A percentile compares a stretch with the other conserved stretches of the same genome.
Conservation (phyloP, 2,797 vertebrate genomes). For the Ciconia nigra region DNA sequence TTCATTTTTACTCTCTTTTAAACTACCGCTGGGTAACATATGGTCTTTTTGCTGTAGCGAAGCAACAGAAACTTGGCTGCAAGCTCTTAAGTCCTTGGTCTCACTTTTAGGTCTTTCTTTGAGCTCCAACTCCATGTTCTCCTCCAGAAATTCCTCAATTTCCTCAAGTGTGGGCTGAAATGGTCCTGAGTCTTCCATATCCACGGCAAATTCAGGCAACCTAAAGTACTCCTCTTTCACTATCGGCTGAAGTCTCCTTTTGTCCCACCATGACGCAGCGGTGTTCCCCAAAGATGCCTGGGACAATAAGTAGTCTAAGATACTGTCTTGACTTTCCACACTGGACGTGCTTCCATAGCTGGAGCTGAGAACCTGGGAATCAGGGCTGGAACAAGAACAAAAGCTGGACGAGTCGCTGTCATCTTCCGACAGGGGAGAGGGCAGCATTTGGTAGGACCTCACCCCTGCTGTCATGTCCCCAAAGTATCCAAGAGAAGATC, state of each 20-base stretch:
- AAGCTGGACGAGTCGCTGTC: constrained; percentile 92
- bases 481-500: constrained; percentile 72
- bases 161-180: constrained; percentile 98
- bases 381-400: constrained; percentile 90
- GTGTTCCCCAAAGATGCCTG: constrained; percentile 83
- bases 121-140: constrained; percentile 91
- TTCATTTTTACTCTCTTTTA: constrained; percentile 73
- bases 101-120: constrained; percentile 80
- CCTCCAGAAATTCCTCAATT: constrained; percentile 97
- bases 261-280: constrained; percentile 82
- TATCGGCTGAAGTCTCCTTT: constrained; percentile 71
- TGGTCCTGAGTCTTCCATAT: constrained; percentile 84
- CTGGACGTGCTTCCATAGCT: constrained; percentile 86
- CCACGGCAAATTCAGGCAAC: constrained; percentile 81
- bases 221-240: constrained; percentile 87
- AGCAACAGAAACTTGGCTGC: constrained; percentile 68
- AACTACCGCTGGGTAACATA: constrained; percentile 70
- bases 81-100: constrained; percentile 68
- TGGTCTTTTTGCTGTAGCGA: constrained; percentile 78
- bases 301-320: constrained; percentile 90
- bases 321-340: constrained; percentile 86
- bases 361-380: constrained; percentile 87
- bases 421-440: constrained; percentile 90
- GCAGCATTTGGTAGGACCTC: constrained; percentile 86
- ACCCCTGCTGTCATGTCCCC: constrained; percentile 83